Percentiles rank a stretch among this genome's conserved stretches.
Conservation (phyloP, 2,113 vertebrate genomes). For the Macrotus californicus region DNA sequence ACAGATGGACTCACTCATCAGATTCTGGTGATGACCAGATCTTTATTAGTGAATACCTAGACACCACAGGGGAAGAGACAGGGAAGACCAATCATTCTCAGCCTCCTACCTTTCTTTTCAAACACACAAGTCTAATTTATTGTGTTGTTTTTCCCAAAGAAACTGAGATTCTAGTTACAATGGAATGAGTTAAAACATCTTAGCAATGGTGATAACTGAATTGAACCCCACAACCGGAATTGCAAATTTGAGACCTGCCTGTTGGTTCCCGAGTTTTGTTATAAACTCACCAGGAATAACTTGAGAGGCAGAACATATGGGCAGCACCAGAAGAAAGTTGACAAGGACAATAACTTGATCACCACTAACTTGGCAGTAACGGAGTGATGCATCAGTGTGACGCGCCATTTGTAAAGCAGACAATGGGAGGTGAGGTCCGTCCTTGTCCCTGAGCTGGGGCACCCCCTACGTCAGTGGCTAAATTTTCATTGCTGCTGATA, state of each 20-base stretch:
- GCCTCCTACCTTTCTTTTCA: background rate
- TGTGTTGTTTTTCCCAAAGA: background rate
- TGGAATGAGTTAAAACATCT: background rate
- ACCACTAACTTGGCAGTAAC: no score
- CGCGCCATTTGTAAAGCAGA: rapidly evolving
- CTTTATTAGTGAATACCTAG: background rate
- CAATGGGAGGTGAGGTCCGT: background rate
- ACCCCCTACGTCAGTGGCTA: rapidly evolving
- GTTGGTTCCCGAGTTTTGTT: background rate
- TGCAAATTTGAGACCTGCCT: background rate
- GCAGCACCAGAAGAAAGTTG: background rate
- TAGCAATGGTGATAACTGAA: no score
- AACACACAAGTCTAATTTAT: background rate
- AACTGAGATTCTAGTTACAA: background rate
- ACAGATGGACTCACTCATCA: rapidly evolving
- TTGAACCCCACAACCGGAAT: background rate
- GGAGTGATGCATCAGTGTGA: rapidly evolving
- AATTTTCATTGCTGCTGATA: rapidly evolving
- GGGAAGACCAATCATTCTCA: background rate
- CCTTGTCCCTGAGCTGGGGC: background rate
- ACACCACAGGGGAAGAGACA: background rate
- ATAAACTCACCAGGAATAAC: background rate
- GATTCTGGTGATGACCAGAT: background rate
- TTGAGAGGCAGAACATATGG: rapidly evolving
- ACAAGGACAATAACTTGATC: background rate